Base-by-base conservation (phyloP, 1,140 invertebrate species). In the Choristoneura fumiferana region DNA sequence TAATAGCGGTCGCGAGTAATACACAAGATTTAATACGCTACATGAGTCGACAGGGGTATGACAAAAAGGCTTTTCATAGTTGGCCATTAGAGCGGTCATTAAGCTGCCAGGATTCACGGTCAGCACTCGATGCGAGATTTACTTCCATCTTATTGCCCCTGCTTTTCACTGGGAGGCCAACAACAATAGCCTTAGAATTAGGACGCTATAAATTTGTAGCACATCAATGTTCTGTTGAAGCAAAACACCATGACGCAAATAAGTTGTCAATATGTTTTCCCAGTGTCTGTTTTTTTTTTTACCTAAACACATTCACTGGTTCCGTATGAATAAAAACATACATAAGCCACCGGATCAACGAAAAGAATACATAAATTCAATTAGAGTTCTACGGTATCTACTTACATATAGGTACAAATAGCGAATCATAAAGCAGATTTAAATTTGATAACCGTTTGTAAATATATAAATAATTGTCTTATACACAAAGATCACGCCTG, bases 71-170 rank as follows among this genome's bases (percentile, higher is more conserved):
- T 64, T 68, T 64, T 52, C 60, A 57, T 64, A 56, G 65, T 65
- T 63, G 61, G 49, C 71, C 71, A 78, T 78, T 78, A 78, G 75
- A 65, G 18, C 49, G 63, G 59, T 74, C 76, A 72, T 78, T 73
- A 76, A 73, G 64, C 65, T 70, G 68, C 68, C 67, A 69, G 66
- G 60, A 65, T 63, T 65, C 64, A 73, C 62, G 67, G 65, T 49
- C 63, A 57, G 62, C 69, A 65, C 66, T 62, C 55, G 12, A 40
- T 61, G 53, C 38, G n/a, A 52, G 45, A 53, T 56, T 62, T 57
- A 57, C 54, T 54, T 34, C 37, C 14, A 43, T 17, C 33, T 49
- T 49, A 49, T 49, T 49, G 43, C n/a, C 43, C 5, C 12, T 18
- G 14, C 13, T 40, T 15, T 15, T 40, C 14, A 9, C 39, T 1